A percentile compares a stretch with the other conserved stretches of the same genome.
phyloP scores from a whole-genome alignment of 2,888 invertebrate genomes.

The Pristionchus mayeri region DNA sequence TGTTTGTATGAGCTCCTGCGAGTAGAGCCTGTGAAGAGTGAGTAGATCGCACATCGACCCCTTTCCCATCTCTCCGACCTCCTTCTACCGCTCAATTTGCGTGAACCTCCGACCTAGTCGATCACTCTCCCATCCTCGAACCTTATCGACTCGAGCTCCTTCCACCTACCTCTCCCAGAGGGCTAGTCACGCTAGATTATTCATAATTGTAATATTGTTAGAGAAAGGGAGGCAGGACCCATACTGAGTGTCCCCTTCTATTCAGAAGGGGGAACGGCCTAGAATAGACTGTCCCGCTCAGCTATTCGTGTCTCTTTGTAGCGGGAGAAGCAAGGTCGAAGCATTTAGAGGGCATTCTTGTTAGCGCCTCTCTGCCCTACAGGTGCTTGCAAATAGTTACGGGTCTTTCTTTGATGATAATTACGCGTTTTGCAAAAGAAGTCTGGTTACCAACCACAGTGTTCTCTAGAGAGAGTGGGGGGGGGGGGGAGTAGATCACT shows the following conservation, averaged over 20 bases:
- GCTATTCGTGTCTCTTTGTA: conserved; percentile 28
- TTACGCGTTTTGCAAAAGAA: background rate
- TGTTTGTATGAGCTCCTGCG: background rate
- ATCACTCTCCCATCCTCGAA: background rate
- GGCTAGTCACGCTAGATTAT: conserved; percentile 16
- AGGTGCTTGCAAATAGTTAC: background rate
- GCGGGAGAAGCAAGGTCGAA: conserved; percentile 36
- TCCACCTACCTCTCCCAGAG: too few relatives aligned
- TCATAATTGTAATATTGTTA: conserved; percentile 46
- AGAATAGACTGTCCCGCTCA: conserved; percentile 25
- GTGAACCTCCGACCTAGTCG: background rate
- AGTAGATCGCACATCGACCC: background rate
- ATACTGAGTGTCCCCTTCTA: conserved; percentile 28
- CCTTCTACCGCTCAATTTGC: background rate
- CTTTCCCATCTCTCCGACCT: background rate
- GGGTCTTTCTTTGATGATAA: conserved; percentile 2
- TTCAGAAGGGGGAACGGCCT: conserved; percentile 15
- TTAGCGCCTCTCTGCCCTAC: background rate
- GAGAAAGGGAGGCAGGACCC: background rate
- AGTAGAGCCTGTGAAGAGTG: too few relatives aligned
- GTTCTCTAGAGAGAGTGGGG: too few relatives aligned
- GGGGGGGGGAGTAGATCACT: background rate
- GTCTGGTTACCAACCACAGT: too few relatives aligned
- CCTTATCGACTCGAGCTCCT: too few relatives aligned
- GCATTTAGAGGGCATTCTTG: conserved; percentile 24